phyloP scores from a whole-genome alignment of 2,888 invertebrate genomes.

The Tryphoninae sp. region DNA sequence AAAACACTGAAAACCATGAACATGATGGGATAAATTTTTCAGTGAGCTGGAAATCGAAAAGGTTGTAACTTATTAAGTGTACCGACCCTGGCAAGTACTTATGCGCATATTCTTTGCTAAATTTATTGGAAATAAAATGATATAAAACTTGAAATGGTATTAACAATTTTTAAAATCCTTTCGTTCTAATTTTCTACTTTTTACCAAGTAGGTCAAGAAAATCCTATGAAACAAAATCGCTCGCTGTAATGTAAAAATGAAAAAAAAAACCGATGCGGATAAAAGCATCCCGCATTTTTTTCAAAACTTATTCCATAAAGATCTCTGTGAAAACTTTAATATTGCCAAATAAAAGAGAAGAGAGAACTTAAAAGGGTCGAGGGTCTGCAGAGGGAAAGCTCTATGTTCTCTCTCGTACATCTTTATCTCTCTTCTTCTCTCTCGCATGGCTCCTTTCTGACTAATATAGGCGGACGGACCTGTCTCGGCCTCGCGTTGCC shows the following conservation, averaged over 20 bases:
- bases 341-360: conserved; percentile 72
- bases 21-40: background rate
- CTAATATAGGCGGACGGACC: conserved; percentile 63
- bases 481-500: conserved; percentile 62
- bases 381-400: conserved; percentile 51
- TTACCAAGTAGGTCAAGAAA: background rate
- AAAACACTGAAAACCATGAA: background rate
- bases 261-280: background rate
- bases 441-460: conserved; percentile 6
- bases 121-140: background rate
- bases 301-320: conserved; percentile 76
- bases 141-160: background rate
- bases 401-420: conserved; percentile 22
- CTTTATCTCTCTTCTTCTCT: conserved; percentile 13
- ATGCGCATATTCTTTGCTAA: background rate
- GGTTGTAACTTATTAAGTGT: background rate
- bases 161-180: background rate
- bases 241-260: background rate
- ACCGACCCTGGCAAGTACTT: background rate
- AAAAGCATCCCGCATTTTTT: conserved; percentile 63
- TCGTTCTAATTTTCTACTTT: background rate
- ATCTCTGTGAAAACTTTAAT: conserved; percentile 76
- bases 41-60: background rate
- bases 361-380: conserved; percentile 66
- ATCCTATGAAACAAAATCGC: background rate